Base-by-base conservation (phyloP, 2,797 vertebrate species). In the Glossophaga mutica region DNA sequence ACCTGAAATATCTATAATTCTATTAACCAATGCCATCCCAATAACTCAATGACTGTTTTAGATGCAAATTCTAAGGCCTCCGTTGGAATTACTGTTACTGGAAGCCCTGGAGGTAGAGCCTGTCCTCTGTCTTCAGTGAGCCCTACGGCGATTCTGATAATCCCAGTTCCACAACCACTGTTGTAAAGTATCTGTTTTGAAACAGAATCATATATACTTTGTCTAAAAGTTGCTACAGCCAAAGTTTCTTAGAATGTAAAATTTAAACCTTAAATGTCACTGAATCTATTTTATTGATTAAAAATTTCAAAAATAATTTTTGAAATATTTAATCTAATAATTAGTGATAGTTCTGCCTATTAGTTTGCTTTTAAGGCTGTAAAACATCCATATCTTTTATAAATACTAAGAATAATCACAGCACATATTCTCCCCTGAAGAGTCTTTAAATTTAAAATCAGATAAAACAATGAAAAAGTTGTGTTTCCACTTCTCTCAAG, bases 371-470 rank as follows among this genome's bases (percentile, higher is more conserved):
- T 83, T 52, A 68, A 50, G 32, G 34, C 59, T 46, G 18, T 18
- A 39, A 95, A 97, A 73, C 48, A 86, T 15, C 22, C 22, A 46
- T 57, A 78, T 84, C 93, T 95, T 19, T 86, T 68, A 73, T 48
- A n/a, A 37, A 46, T 24, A 84, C 62, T 39, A 88, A 65, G 3
- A 76, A 34, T 83, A 93, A 79, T 76, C 19, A 19, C 5, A 94
- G 21, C 37, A 42, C 18, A 59, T 24, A 76, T 4, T 88, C 55
- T 90, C 57, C 8, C 16, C 11, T 83, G 65, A 78, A 81, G 29
- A 85, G 21, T 89, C 22, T 32, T 91, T 52, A 90, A 26, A 94
- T 93, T 96, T 95, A 92, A 96, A 82, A 94, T 87, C 55, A 77
- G 32, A 21, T 37, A 48, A n/a, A 79, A 57, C 7, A 48, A n/a